A percentile compares a stretch with the other conserved stretches of the same genome.
Evolutionary conservation across 1,140 invertebrate genomes (phyloP).

Genomic region (Brachionus asplanchnoidis): DNA sequence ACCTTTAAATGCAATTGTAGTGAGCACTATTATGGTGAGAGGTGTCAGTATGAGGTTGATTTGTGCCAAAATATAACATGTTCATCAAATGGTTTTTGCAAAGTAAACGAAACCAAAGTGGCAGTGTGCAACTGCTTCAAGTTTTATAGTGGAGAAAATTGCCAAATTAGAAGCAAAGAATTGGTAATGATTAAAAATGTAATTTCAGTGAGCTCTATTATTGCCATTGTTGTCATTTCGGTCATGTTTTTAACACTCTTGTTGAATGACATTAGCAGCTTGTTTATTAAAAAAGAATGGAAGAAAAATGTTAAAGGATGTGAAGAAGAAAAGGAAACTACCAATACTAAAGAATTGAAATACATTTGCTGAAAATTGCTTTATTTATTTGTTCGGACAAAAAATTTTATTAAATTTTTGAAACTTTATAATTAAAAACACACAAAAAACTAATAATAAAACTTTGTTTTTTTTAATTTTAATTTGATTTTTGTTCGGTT

Average conservation of each 20-base stretch:
- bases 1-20: background rate
- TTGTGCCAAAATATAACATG: slow-evolving; percentile 6
- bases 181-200: background rate
- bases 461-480: no score
- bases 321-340: background rate
- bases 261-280: background rate
- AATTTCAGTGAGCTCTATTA: background rate
- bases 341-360: background rate
- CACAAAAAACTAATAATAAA: no score
- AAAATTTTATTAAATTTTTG: background rate
- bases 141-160: background rate
- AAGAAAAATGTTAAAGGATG: background rate
- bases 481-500: no score
- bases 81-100: slow-evolving; percentile 22
- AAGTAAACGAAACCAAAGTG: background rate
- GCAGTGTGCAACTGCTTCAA: slow-evolving; percentile 3
- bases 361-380: background rate
- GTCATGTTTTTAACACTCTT: background rate
- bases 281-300: background rate
- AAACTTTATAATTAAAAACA: no score
- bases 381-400: background rate
- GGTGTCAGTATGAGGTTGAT: slow-evolving; percentile 1
- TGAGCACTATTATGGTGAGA: background rate
- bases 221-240: background rate
- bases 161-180: background rate